Evolutionary conservation across 2,888 invertebrate species (phyloP), one percentile per base, ranked within the genome.

Genomic region (Yponomeuta sedellus): DNA sequence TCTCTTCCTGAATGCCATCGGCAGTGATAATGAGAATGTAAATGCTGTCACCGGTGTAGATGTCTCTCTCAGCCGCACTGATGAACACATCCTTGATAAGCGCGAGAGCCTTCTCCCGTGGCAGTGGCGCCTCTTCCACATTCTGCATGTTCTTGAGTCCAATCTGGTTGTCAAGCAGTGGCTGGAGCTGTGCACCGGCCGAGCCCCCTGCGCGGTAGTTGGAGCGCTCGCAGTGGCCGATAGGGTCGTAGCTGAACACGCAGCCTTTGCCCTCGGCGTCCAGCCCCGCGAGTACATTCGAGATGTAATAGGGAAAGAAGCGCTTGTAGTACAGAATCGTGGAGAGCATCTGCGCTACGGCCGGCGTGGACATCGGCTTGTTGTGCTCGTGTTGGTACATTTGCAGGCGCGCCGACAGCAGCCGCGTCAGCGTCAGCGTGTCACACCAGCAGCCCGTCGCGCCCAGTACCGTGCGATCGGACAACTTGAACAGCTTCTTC

Each of bases 361-460:
- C 98, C 66, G 96, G 94, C 0, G 99, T 97, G 1, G 96, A 93
- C 97, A 99, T 99, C 1, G 94, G 92, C 85, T 97, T 97, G 79
- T 97, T 95, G 86, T 99, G 99, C 71, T 97, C 97, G 80, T 99
- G 98, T 71, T 95, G 93, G 78, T 98, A 99, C 95, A 98, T 98
- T 91, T 97, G 97, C 94, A 98, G 94, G 67, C 97, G 94, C 66
- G 97, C 96, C 71, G 94, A 92, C 40, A 99, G 84, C 70, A 97
- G 90, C 71, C 97, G 94, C 11, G 97, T 97, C 64, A 99, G 91
- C 0, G 99, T 97, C 20, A 99, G 90, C 5, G 97, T 97, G 87
- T 99, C 99, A 77, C 99, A 98, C 97, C 99, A 99, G 85, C 99
- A 99, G 22, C 99, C 99, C 25, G 97, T 95, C 67, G 97, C 97